Percentiles rank a stretch among this genome's conserved stretches.
Evolutionary conservation across 1,140 invertebrate genomes (phyloP).

Genomic region (Muscidifurax raptorellus): DNA sequence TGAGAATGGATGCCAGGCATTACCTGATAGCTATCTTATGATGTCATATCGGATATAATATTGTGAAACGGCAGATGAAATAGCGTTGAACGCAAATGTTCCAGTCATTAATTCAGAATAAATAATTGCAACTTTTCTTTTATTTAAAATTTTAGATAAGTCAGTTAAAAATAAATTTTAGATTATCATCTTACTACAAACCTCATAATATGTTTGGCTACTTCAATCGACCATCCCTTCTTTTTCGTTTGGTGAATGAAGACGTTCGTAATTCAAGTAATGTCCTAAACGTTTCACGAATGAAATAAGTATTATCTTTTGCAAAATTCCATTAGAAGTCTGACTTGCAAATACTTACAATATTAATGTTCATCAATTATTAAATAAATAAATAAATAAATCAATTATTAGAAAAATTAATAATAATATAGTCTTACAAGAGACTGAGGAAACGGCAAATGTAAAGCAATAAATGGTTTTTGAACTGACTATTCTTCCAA

Average conservation of each 20-base stretch:
- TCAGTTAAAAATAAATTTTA: too few species aligned
- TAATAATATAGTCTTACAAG: too few species aligned
- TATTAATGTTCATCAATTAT: too few species aligned
- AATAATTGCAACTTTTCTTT: not conserved
- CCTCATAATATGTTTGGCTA: not conserved
- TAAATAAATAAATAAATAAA: too few species aligned
- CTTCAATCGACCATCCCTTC: not conserved
- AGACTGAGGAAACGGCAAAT: too few species aligned
- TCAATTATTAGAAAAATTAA: too few species aligned
- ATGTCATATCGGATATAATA: too few species aligned
- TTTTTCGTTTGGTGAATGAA: not conserved
- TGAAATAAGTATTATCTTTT: too few species aligned
- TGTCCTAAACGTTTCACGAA: not conserved
- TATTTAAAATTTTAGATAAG: not conserved
- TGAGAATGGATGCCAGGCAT: not conserved
- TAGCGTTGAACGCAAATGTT: not conserved
- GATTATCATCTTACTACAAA: not conserved
- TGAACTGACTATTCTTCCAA: too few species aligned
- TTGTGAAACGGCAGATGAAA: not conserved
- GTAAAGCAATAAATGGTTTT: too few species aligned
- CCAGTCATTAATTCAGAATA: not conserved
- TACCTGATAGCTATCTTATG: not conserved
- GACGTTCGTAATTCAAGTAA: not conserved
- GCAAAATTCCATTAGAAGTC: too few species aligned
- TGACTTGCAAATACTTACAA: too few species aligned